Percentiles rank a stretch among this genome's conserved stretches.
phyloP scores from a whole-genome alignment of 1,140 invertebrate genomes.

The Hycleus cichorii region DNA sequence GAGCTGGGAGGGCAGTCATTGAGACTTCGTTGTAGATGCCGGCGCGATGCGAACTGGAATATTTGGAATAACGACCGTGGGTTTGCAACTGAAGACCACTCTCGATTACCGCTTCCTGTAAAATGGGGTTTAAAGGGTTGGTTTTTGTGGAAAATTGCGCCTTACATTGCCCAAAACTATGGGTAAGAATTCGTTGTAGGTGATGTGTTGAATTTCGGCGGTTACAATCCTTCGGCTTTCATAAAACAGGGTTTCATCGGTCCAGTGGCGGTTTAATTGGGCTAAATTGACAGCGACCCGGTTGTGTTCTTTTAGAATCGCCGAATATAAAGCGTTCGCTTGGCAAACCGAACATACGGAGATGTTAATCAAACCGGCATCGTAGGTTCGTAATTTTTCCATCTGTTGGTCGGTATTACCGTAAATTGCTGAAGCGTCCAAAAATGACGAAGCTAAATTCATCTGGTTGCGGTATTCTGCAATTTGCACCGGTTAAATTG shows the following conservation, averaged over 20 bases:
- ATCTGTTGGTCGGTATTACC: conserved; percentile 65
- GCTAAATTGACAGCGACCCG: conserved; percentile 66
- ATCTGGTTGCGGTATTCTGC: conserved; percentile 70
- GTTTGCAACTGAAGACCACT: conserved; percentile 55
- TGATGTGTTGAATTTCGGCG: conserved; percentile 78
- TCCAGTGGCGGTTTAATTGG: conserved; percentile 76
- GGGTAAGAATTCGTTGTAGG: conserved; percentile 78
- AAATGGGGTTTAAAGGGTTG: background rate
- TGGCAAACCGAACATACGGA: conserved; percentile 52
- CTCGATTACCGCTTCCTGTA: conserved; percentile 55
- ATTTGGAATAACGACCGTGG: conserved; percentile 64
- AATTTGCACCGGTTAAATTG: background rate
- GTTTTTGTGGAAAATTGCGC: background rate
- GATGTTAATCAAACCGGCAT: conserved; percentile 60
- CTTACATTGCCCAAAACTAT: conserved; percentile 63
- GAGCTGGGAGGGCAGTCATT: conserved; percentile 64
- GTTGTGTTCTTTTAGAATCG: conserved; percentile 74
- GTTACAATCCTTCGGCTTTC: conserved; percentile 71
- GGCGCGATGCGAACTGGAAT: conserved; percentile 72
- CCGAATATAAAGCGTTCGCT: conserved; percentile 51
- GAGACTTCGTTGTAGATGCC: conserved; percentile 70
- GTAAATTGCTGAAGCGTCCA: conserved; percentile 83
- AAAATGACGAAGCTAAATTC: conserved; percentile 79
- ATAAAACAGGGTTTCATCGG: conserved; percentile 70
- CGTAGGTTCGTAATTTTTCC: conserved; percentile 64